Evolutionary conservation across 2,797 vertebrate species (phyloP).

Genomic region (Myotis planiceps): DNA sequence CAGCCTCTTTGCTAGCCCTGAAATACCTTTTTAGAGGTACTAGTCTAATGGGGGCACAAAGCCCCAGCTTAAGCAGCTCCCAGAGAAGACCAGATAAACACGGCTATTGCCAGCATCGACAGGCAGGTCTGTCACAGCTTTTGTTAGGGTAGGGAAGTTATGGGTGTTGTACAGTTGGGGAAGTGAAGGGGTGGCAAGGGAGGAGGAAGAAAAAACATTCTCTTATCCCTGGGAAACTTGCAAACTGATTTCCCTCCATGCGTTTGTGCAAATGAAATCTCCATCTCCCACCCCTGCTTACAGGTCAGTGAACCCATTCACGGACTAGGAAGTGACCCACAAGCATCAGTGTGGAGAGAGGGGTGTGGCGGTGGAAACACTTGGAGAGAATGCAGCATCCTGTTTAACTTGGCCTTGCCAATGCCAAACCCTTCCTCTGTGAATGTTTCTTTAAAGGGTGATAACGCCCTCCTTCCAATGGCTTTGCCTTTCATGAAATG

Average conservation of each 20-base stretch:
- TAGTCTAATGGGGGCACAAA: background rate
- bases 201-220: background rate
- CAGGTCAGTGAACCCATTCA: slow-evolving; percentile 63
- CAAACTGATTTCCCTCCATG: background rate
- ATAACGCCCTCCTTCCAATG: background rate
- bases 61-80: background rate
- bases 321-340: slow-evolving; percentile 63
- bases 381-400: slow-evolving; percentile 54
- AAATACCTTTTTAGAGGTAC: background rate
- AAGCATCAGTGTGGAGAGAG: background rate
- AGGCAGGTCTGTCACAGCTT: background rate
- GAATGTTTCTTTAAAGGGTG: slow-evolving; percentile 24
- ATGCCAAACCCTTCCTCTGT: slow-evolving; percentile 53
- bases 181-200: background rate
- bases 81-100: background rate
- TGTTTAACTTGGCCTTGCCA: slow-evolving; percentile 78
- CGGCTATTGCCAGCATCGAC: background rate
- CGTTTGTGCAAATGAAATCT: slow-evolving; percentile 29
- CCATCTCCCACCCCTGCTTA: background rate
- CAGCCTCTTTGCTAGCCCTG: background rate
- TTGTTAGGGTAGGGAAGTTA: background rate
- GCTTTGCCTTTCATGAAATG: background rate
- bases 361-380: background rate
- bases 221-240: slow-evolving; percentile 56
- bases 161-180: background rate